phyloP scores from a whole-genome alignment of 2,888 invertebrate genomes.

The Limnephilus marmoratus region DNA sequence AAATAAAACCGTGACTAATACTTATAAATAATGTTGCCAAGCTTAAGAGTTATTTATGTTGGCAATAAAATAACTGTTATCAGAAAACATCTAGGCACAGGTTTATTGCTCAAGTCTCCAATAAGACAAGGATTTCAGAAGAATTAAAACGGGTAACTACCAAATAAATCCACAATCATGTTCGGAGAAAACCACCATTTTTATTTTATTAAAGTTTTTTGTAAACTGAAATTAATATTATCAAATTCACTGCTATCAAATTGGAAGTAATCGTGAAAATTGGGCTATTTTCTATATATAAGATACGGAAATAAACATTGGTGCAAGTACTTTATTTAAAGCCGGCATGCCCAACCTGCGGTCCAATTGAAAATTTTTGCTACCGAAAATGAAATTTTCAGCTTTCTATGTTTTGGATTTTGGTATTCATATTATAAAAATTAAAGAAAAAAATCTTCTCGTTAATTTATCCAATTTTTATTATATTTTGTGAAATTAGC shows the following conservation, averaged over 20 bases:
- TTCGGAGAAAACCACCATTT: not conserved
- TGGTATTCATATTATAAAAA: too few species aligned
- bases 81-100: not conserved
- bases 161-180: not conserved
- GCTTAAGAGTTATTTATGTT: not conserved
- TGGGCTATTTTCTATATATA: not conserved
- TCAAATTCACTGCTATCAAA: not conserved
- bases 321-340: too few species aligned
- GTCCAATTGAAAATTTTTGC: too few species aligned
- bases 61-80: constrained; percentile 15
- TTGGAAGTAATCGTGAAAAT: constrained; percentile 12
- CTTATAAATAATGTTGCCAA: not conserved
- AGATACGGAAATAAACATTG: constrained; percentile 10
- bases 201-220: not conserved
- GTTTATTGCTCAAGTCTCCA: constrained; percentile 13
- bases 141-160: not conserved
- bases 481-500: too few species aligned
- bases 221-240: not conserved
- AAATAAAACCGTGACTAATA: not conserved
- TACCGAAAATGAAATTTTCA: too few species aligned
- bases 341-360: too few species aligned
- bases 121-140: not conserved
- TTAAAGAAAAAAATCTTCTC: too few species aligned
- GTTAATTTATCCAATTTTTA: too few species aligned
- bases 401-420: too few species aligned